Evolutionary conservation across 2,113 vertebrate species (phyloP), one percentile per base, ranked within the genome.

Genomic region (Seriola quinqueradiata): DNA sequence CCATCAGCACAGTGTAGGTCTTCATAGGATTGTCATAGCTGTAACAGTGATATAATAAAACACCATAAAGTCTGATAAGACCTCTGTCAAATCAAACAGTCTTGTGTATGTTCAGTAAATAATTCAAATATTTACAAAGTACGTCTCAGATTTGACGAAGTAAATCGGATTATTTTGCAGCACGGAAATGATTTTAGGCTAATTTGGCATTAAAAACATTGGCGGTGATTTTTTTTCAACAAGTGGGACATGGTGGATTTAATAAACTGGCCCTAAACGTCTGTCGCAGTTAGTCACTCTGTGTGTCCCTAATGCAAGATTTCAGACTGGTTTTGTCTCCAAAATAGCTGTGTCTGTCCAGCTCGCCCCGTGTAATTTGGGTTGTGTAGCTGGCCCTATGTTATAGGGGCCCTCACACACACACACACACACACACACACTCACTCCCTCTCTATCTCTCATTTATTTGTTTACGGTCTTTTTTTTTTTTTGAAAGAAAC

Each of bases 301-400:
- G 61, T 75, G 86, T 79, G 90, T 90, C 83, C 34, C 82, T 90
- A 87, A 93, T 87, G 93, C 89, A 82, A 89, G 36, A 87, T 93
- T 93, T 93, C 90, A 89, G 85, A 84, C 70, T 66, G 85, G 92
- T 94, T 95, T 95, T 95, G 92, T 95, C 85, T 91, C 87, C 92
- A 79, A 92, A 94, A 95, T 93, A 79, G 81, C 93, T 94, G 92
- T 94, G 94, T 94, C 93, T 64, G 91, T 92, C 87, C 92, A 82
- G 75, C 90, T 90, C 81, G 78, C 91, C 91, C 93, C 91, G 90
- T 94, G 92, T 94, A 94, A 95, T 95, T 92, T 92, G 90, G 91
- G 86, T 87, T 94, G 92, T 94, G 90, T 93, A 73, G 85, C 65
- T 83, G 75, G 83, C 75, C 77, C 89, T 75, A 19, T 91, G 84